Evolutionary conservation across 2,797 vertebrate genomes (phyloP), one percentile per base, ranked within the genome.

Genomic region (Dryobates pubescens): DNA sequence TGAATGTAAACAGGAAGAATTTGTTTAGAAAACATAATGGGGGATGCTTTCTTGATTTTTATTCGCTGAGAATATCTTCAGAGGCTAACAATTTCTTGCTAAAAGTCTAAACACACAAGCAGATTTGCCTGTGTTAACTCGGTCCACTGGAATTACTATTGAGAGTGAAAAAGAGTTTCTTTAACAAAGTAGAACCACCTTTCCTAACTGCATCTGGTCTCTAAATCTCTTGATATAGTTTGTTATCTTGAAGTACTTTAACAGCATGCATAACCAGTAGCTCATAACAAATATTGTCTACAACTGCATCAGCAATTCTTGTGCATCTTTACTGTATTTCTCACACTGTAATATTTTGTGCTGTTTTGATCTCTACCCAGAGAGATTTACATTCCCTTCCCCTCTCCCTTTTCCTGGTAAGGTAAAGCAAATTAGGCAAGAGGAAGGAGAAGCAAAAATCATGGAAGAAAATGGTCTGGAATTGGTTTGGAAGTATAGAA

Each of bases 151-250:
- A 24, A 41, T 81, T 75, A 43, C 51, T 24, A 41, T 15, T 73
- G 70, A 38, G 17, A 79, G 41, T 58, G 62, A 38, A 77, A 70
- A 82, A 77, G 32, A 77, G 32, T 71, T 87, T 82, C 45, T 80
- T 30, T 38, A 78, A 62, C 9, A 56, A 85, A 70, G 18, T 34
- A n/a, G 32, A 71, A 58, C 2, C 77, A 75, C 5, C 27, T 85
- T 32, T 82, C 51, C 19, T 62, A 34, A 70, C n/a, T 43, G 51
- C n/a, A 53, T 24, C 54, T 74, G 41, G 2, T 86, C 17, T 76
- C 80, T 74, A 68, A 73, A 30, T 45, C 34, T 74, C n/a, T 65
- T 17, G 53, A 29, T 56, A 17, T 11, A 27, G 73, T 90, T 91
- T 85, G 30, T 71, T 45, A 51, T 58, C 56, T 45, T 78, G 29